Percentiles rank a stretch among this genome's conserved stretches.
Conservation (phyloP, 2,113 vertebrate genomes). For the Ammospiza caudacuta region DNA sequence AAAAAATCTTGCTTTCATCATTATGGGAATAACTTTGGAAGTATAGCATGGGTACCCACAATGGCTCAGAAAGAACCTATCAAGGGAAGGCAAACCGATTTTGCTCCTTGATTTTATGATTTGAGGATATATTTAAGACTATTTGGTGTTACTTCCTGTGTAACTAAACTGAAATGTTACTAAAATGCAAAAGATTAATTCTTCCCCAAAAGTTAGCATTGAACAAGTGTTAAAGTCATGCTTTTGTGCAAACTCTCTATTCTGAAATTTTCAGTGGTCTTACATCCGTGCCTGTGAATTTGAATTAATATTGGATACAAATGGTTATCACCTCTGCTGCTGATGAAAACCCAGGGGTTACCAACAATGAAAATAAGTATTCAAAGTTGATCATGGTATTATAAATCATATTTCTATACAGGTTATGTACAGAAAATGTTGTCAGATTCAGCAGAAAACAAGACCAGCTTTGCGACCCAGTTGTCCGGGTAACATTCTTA, state of each 20-base stretch:
- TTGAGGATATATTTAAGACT: background rate
- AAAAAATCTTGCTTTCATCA: background rate
- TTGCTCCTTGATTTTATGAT: background rate
- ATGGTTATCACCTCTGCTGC: background rate
- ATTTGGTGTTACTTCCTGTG: background rate
- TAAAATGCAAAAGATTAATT: background rate
- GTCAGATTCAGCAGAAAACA: background rate
- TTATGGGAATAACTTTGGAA: background rate
- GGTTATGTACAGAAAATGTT: background rate
- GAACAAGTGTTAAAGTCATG: background rate
- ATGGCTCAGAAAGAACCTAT: background rate
- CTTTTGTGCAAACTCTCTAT: background rate
- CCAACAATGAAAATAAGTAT: background rate
- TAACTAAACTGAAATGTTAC: too few relatives aligned
- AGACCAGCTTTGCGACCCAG: background rate
- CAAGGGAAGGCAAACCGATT: background rate
- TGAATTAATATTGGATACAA: background rate
- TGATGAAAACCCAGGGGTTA: background rate
- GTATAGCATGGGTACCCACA: background rate
- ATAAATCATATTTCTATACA: background rate
- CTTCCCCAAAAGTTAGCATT: background rate
- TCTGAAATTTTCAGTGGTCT: background rate
- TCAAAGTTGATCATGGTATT: fast-evolving
- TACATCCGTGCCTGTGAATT: background rate
- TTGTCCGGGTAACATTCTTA: background rate